Conservation (phyloP, 2,888 invertebrate species). For the Trichacis sp. region DNA sequence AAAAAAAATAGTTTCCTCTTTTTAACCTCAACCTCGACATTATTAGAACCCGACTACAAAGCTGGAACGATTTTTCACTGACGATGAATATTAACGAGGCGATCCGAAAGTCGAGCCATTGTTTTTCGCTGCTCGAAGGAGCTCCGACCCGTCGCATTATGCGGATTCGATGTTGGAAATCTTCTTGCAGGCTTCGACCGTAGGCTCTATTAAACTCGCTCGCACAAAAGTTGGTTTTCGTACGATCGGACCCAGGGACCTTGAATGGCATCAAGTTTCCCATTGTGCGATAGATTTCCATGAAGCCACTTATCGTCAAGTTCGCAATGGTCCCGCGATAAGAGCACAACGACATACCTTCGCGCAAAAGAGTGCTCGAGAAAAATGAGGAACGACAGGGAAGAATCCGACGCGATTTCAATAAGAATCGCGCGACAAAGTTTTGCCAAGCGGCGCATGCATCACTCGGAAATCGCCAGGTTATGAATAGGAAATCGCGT, state of each 20-base stretch:
- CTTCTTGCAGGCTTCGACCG: background rate
- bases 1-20: too few species aligned
- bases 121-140: background rate
- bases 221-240: background rate
- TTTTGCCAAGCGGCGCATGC: background rate
- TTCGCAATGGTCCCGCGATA: slow-evolving; percentile 11
- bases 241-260: slow-evolving; percentile 1
- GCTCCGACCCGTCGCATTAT: background rate
- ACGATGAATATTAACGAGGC: background rate
- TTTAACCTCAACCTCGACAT: too few species aligned
- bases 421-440: background rate
- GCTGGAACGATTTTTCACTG: background rate
- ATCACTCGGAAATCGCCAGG: background rate
- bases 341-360: slow-evolving; percentile 9
- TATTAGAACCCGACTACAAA: too few species aligned
- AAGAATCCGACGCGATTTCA: slow-evolving; percentile 4
- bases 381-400: slow-evolving; percentile 1
- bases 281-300: slow-evolving; percentile 21
- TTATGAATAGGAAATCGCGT: background rate
- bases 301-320: slow-evolving; percentile 21
- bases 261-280: slow-evolving; percentile 12
- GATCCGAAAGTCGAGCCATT: background rate
- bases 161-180: background rate
- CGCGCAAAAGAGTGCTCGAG: background rate
- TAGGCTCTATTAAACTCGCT: background rate